A percentile compares a stretch with the other conserved stretches of the same genome.
These are phyloP conservation scores for Plebejus melissa DNA, from an alignment of 2,888 invertebrate genomes.

Conservation along the genomic window DNA sequence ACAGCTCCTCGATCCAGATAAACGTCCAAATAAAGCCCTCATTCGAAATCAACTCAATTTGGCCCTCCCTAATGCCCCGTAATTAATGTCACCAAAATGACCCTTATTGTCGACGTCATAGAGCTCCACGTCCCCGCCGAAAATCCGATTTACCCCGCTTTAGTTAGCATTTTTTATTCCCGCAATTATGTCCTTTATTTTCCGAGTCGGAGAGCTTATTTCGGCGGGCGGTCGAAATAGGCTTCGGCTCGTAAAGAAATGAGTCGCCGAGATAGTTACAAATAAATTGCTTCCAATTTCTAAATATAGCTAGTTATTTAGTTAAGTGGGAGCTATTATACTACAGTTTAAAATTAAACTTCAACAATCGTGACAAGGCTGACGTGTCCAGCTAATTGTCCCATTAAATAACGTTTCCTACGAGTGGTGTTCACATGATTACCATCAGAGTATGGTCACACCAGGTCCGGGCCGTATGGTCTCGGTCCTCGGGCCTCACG, in stretches of 20 bases:
- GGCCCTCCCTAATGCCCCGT: slow-evolving; percentile 35
- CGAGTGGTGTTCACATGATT: background rate
- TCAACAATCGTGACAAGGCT: background rate
- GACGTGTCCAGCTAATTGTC: background rate
- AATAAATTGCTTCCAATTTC: slow-evolving; percentile 4
- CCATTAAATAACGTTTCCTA: background rate
- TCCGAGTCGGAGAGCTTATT: background rate
- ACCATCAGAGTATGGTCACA: background rate
- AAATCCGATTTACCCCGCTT: slow-evolving; percentile 9
- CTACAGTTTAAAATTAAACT: background rate
- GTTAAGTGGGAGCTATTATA: background rate
- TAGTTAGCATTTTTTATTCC: slow-evolving; percentile 24
- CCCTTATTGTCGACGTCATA: slow-evolving; percentile 6
- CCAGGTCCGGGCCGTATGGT: background rate
- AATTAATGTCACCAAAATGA: background rate
- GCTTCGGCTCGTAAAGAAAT: background rate
- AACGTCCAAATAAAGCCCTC: slow-evolving; percentile 38
- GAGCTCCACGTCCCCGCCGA: slow-evolving; percentile 19
- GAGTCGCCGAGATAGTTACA: slow-evolving; percentile 19
- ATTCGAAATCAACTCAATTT: slow-evolving; percentile 39
- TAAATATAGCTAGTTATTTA: slow-evolving; percentile 8
- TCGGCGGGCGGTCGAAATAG: background rate
- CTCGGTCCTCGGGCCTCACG: background rate
- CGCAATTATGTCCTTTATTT: slow-evolving; percentile 23
- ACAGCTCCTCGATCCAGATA: slow-evolving; percentile 36